phyloP scores from a whole-genome alignment of 2,113 vertebrate genomes.

The Thryonomys swinderianus region DNA sequence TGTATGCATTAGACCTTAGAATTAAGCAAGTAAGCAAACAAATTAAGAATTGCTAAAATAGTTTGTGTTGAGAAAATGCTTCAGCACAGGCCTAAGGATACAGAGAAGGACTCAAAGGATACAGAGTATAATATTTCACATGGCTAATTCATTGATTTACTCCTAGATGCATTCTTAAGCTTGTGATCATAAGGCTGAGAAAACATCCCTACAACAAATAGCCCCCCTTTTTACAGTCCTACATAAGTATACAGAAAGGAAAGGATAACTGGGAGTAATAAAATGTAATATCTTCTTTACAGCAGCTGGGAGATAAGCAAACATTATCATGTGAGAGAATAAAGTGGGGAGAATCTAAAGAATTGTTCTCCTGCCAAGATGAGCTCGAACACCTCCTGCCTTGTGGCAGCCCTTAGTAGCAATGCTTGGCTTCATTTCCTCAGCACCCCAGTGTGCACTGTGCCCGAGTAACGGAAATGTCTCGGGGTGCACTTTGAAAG shows the following conservation, averaged over 20 bases:
- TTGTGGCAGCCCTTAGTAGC: not conserved
- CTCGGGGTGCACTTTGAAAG: not conserved
- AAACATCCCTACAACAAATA: not conserved
- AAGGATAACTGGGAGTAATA: not conserved
- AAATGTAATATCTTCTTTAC: not conserved
- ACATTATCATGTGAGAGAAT: not conserved
- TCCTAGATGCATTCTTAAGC: not conserved
- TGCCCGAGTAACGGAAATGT: not conserved
- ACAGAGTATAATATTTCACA: not conserved
- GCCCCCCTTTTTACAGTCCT: not conserved
- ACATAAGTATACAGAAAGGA: not conserved
- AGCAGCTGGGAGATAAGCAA: not conserved
- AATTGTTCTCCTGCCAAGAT: not conserved
- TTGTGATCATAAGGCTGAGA: not conserved
- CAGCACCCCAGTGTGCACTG: not conserved
- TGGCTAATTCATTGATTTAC: not conserved
- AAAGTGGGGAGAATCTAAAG: not conserved
- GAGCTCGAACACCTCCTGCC: not conserved
- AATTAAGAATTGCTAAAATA: slow-evolving; percentile 11
- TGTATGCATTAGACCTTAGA: not conserved
- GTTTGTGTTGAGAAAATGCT: not conserved
- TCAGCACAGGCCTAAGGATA: not conserved
- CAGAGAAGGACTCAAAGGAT: no score
- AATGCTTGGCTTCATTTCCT: not conserved
- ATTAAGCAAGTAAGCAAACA: not conserved